Percentiles rank a stretch among this genome's conserved stretches.
These are phyloP conservation scores for Smittia aterrima DNA, from an alignment of 2,888 invertebrate species.

Conservation along the genomic window DNA sequence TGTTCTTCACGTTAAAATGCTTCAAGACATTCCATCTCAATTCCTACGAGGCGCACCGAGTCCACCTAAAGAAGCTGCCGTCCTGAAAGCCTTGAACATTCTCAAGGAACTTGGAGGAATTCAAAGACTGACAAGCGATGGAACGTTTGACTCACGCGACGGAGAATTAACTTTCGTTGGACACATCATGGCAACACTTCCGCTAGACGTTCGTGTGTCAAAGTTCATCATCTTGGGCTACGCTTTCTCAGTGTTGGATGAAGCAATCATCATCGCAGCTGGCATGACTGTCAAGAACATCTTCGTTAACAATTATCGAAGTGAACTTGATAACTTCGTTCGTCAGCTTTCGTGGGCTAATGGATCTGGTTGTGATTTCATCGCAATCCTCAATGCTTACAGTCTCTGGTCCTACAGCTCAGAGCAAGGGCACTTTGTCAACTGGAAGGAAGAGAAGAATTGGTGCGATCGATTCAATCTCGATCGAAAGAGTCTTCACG, in stretches of 20 bases:
- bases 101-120: slow-evolving; percentile 77
- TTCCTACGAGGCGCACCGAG: slow-evolving; percentile 56
- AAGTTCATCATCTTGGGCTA: slow-evolving; percentile 85
- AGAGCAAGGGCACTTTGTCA: slow-evolving; percentile 59
- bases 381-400: slow-evolving; percentile 78
- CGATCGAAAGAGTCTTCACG: slow-evolving; percentile 68
- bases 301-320: slow-evolving; percentile 71
- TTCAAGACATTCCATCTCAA: slow-evolving; percentile 76
- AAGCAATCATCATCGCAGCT: slow-evolving; percentile 81
- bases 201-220: slow-evolving; percentile 76
- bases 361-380: slow-evolving; percentile 75
- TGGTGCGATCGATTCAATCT: slow-evolving; percentile 73
- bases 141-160: slow-evolving; percentile 61
- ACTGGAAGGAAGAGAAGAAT: slow-evolving; percentile 54
- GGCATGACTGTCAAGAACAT: slow-evolving; percentile 78
- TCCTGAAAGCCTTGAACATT: slow-evolving; percentile 75
- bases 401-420: slow-evolving; percentile 70
- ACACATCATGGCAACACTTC: slow-evolving; percentile 74
- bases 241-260: slow-evolving; percentile 79
- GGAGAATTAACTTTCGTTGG: slow-evolving; percentile 89
- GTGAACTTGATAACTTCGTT: slow-evolving; percentile 67
- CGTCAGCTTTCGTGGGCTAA: slow-evolving; percentile 79
- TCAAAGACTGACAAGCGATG: slow-evolving; percentile 59
- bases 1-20: slow-evolving; percentile 75
- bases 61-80: slow-evolving; percentile 80